These are phyloP conservation scores for Peribatodes rhomboidaria DNA, from an alignment of 2,888 invertebrate species.

Conservation along the genomic window DNA sequence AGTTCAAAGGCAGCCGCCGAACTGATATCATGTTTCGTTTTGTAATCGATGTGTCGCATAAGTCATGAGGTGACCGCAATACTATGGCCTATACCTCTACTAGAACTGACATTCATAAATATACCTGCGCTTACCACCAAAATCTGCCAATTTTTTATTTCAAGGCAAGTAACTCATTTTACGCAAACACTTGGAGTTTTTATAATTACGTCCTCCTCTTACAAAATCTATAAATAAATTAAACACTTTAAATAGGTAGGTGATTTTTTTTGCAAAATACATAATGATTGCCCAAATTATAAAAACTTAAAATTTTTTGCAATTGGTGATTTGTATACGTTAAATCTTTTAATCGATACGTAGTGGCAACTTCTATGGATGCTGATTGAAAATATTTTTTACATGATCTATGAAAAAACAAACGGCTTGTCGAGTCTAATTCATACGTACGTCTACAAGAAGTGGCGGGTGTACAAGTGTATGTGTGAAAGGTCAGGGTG, in stretches of 20 bases:
- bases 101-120: constrained; percentile 52
- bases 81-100: constrained; percentile 53
- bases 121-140: too few relatives aligned
- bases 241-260: not conserved
- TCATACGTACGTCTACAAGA: constrained; percentile 62
- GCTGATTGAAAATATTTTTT: constrained; percentile 8
- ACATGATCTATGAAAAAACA: constrained; percentile 27
- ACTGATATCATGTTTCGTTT: constrained; percentile 73
- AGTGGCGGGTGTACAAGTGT: constrained; percentile 67
- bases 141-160: not conserved
- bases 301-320: constrained; percentile 17
- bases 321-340: constrained; percentile 11
- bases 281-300: constrained; percentile 10
- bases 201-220: constrained; percentile 3
- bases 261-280: constrained; percentile 27
- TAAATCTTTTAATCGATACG: constrained; percentile 26
- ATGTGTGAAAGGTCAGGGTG: constrained; percentile 83
- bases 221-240: constrained; percentile 18
- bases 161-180: not conserved
- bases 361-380: constrained; percentile 26
- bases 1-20: constrained; percentile 68
- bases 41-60: constrained; percentile 75
- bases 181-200: not conserved
- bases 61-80: constrained; percentile 63
- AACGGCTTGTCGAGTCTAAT: constrained; percentile 59